A percentile compares a stretch with the other conserved stretches of the same genome.
These are phyloP conservation scores for Bicyclus anynana DNA, from an alignment of 1,140 invertebrate genomes.

Conservation along the genomic window DNA sequence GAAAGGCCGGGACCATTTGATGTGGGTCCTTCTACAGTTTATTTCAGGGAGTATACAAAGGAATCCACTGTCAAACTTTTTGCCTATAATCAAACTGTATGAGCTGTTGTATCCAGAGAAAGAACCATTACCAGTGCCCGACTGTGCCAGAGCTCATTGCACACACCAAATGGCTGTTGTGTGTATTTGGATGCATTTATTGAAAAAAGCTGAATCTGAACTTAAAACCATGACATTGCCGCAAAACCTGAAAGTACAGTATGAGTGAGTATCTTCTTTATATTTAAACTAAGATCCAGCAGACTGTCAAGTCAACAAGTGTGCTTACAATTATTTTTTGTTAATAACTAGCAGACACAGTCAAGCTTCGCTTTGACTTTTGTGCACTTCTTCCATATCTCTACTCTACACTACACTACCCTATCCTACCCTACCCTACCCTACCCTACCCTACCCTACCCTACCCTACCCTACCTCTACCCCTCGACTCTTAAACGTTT, in stretches of 20 bases:
- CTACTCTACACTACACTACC: no score
- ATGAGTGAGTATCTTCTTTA: conserved; percentile 81
- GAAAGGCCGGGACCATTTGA: conserved; percentile 95
- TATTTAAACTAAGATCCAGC: not conserved
- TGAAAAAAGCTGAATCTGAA: conserved; percentile 94
- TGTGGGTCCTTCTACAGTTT: conserved; percentile 98
- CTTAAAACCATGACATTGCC: conserved; percentile 90
- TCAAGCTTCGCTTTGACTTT: no score
- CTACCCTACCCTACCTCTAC: no score
- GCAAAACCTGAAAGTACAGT: conserved; percentile 88
- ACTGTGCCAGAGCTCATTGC: conserved; percentile 90
- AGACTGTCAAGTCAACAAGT: no score
- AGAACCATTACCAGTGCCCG: conserved; percentile 92
- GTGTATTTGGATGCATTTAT: conserved; percentile 97
- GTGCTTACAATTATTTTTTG: no score
- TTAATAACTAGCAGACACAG: no score
- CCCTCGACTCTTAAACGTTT: no score
- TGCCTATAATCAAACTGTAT: conserved; percentile 94
- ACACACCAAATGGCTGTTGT: conserved; percentile 95
- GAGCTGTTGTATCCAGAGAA: conserved; percentile 95
- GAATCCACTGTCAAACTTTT: conserved; percentile 92
- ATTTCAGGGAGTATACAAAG: conserved; percentile 97
- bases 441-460: no score
- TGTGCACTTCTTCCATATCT: no score
- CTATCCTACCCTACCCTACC: no score